Percentiles rank a stretch among this genome's conserved stretches.
phyloP scores from a whole-genome alignment of 2,888 invertebrate species.

The Hirtodrosophila confusa region DNA sequence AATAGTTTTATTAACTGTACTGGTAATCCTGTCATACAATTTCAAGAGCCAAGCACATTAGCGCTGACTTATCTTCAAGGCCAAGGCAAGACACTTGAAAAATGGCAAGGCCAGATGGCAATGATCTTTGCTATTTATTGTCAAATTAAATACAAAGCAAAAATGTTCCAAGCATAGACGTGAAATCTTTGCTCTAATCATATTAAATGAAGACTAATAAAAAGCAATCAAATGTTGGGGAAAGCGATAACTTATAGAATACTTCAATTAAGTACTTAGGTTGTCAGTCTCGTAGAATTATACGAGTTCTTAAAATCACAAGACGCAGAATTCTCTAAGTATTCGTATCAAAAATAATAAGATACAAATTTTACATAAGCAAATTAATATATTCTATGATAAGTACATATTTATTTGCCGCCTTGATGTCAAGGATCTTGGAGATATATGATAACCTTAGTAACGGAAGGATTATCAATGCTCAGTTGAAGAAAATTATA shows the following conservation, averaged over 20 bases:
- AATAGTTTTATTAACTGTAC: background rate
- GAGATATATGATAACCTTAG: too few species aligned
- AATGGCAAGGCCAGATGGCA: slow-evolving; percentile 27
- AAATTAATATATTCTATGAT: too few species aligned
- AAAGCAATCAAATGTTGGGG: background rate
- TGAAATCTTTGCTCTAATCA: background rate
- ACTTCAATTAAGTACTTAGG: background rate
- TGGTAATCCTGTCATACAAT: slow-evolving; percentile 9
- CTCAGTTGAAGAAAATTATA: too few species aligned
- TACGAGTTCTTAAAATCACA: too few species aligned
- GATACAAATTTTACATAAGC: too few species aligned
- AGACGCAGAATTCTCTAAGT: too few species aligned
- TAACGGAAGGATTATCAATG: too few species aligned
- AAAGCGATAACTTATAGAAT: background rate
- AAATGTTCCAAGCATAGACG: slow-evolving; percentile 14
- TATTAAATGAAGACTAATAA: slow-evolving; percentile 17
- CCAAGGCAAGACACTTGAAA: slow-evolving; percentile 11
- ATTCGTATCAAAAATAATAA: too few species aligned
- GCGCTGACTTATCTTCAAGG: slow-evolving; percentile 16
- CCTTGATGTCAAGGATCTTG: too few species aligned
- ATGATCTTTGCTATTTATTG: slow-evolving; percentile 22
- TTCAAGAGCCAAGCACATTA: background rate
- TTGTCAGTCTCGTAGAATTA: too few species aligned
- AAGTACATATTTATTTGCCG: too few species aligned
- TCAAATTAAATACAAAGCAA: slow-evolving; percentile 14